A percentile compares a stretch with the other conserved stretches of the same genome.
These are phyloP conservation scores for Drosophila pseudoananassae DNA, from an alignment of 1,140 invertebrate species.

Conservation along the genomic window DNA sequence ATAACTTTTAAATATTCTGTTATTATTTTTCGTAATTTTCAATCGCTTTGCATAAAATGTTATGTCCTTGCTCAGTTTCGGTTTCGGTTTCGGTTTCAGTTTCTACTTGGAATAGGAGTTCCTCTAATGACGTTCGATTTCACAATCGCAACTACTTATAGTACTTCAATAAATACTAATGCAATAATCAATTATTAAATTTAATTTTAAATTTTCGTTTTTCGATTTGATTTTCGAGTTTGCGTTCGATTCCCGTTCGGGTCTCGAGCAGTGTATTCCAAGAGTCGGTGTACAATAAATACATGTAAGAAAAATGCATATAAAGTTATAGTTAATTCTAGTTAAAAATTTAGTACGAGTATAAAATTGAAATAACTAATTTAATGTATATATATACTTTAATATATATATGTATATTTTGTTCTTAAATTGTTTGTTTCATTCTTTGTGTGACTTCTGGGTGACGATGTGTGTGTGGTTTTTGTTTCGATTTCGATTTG, in stretches of 20 bases:
- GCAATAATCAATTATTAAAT: slow-evolving; percentile 30
- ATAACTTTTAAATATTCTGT: slow-evolving; percentile 27
- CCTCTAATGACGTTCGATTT: slow-evolving; percentile 29
- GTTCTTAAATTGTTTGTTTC: slow-evolving; percentile 14
- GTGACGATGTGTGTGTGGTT: slow-evolving; percentile 6
- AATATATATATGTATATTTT: slow-evolving; percentile 7
- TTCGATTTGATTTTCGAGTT: slow-evolving; percentile 9
- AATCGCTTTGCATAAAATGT: slow-evolving; percentile 12
- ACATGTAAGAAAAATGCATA: slow-evolving; percentile 77
- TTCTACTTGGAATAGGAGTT: slow-evolving; percentile 42
- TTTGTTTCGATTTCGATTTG: slow-evolving; percentile 31
- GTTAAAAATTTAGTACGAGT: slow-evolving; percentile 78
- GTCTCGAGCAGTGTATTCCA: slow-evolving; percentile 50
- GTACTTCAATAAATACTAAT: slow-evolving; percentile 42
- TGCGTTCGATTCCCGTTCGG: slow-evolving; percentile 8
- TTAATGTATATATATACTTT: slow-evolving; percentile 34
- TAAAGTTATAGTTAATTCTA: slow-evolving; percentile 77
- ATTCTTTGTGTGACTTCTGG: neutral
- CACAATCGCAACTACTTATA: slow-evolving; percentile 28
- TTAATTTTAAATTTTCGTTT: slow-evolving; percentile 30
- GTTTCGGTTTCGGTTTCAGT: slow-evolving; percentile 10
- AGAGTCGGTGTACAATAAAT: slow-evolving; percentile 66
- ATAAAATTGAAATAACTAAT: slow-evolving; percentile 80
- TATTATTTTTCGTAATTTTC: slow-evolving; percentile 9
- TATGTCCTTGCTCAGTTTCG: slow-evolving; percentile 4